Conservation (phyloP, 2,888 invertebrate genomes). For the Tetragonisca angustula region DNA sequence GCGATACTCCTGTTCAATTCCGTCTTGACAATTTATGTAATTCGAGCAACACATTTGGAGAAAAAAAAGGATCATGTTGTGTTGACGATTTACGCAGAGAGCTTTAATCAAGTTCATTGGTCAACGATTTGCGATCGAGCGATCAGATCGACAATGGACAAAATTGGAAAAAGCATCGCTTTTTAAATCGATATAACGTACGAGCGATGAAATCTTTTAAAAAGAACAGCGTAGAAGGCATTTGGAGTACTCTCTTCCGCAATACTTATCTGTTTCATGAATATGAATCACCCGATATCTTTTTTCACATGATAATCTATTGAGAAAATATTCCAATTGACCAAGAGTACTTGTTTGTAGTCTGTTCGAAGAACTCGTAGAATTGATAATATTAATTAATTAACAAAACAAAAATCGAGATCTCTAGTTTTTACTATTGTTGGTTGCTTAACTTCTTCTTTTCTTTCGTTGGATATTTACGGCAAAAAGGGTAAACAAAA, state of each 20-base stretch:
- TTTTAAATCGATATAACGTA: neutral
- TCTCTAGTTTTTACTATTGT: neutral
- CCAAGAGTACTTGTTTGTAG: conserved; percentile 5
- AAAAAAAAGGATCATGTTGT: neutral
- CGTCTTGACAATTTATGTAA: conserved; percentile 21
- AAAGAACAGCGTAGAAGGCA: neutral
- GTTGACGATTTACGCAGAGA: neutral
- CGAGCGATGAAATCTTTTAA: neutral
- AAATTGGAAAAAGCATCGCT: neutral
- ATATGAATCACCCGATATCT: neutral
- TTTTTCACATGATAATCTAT: conserved; percentile 21
- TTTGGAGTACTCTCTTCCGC: neutral
- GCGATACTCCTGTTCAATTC: conserved; percentile 2
- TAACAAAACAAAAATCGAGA: neutral
- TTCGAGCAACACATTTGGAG: neutral
- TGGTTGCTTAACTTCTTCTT: conserved; percentile 19
- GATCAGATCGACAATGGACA: neutral
- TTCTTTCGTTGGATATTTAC: neutral
- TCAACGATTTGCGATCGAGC: conserved; percentile 18
- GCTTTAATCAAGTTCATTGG: conserved; percentile 19
- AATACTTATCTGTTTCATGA: neutral
- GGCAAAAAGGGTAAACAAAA: conserved; percentile 3
- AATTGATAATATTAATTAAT: neutral
- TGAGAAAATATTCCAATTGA: neutral
- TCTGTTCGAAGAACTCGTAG: neutral